Percentiles rank a stretch among this genome's conserved stretches.
Conservation (phyloP, 2,888 invertebrate species). For the Dexiosoma caninum region DNA sequence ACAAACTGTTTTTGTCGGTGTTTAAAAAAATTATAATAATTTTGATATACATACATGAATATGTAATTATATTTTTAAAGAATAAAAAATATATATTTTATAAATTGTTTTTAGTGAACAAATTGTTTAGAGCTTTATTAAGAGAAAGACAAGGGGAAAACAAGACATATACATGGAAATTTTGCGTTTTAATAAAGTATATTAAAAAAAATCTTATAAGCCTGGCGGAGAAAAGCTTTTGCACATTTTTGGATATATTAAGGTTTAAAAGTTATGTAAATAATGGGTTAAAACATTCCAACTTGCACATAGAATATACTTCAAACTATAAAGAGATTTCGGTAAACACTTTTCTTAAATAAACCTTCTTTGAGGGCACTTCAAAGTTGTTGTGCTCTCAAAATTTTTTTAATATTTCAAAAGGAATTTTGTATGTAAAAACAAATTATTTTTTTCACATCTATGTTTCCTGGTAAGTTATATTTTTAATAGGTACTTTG, state of each 20-base stretch:
- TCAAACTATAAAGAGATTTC: too few species aligned
- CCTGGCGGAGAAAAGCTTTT: background rate
- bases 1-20: background rate
- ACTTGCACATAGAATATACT: background rate
- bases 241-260: background rate
- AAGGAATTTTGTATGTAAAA: too few species aligned
- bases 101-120: background rate
- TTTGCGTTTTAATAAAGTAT: background rate
- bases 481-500: too few species aligned
- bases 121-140: background rate
- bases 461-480: too few species aligned
- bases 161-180: background rate
- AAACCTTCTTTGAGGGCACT: too few species aligned
- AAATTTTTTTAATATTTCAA: too few species aligned
- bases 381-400: too few species aligned
- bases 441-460: too few species aligned
- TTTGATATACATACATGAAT: background rate
- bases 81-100: background rate
- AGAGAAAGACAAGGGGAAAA: background rate
- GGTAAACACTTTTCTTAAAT: too few species aligned
- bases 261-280: slow-evolving; percentile 16
- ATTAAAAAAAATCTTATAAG: background rate
- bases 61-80: background rate
- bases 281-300: background rate
- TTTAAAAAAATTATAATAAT: background rate